Percentiles rank a stretch among this genome's conserved stretches.
Evolutionary conservation across 2,113 vertebrate species (phyloP).

Genomic region (Anguilla japonica): DNA sequence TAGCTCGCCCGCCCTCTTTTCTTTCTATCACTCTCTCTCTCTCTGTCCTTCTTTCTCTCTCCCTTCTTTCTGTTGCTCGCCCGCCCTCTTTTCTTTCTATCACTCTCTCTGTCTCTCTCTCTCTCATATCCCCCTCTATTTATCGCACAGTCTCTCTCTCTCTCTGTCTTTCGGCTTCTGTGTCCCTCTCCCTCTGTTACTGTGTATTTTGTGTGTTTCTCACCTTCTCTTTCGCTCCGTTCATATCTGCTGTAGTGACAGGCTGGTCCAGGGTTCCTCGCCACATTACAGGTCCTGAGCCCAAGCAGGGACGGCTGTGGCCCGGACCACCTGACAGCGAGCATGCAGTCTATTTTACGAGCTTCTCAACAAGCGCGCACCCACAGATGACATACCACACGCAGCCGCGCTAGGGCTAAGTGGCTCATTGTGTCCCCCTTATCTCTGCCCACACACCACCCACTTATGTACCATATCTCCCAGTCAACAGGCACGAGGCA

Average conservation of each 20-base stretch:
- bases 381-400: background rate
- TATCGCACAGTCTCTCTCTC: background rate
- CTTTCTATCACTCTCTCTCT: conserved; percentile 31
- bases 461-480: background rate
- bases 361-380: conserved; percentile 24
- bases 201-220: background rate
- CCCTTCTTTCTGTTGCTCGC: conserved; percentile 68
- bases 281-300: background rate
- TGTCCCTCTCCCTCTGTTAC: conserved; percentile 61
- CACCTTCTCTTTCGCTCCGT: background rate
- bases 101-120: conserved; percentile 26
- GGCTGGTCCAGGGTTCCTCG: conserved; percentile 58
- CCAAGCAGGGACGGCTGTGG: background rate
- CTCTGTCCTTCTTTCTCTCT: background rate
- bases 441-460: background rate
- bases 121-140: background rate
- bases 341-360: conserved; percentile 36
- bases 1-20: conserved; percentile 61
- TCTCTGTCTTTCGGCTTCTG: background rate
- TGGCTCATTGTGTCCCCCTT: background rate
- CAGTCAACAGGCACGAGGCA: conserved; percentile 18
- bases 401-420: background rate
- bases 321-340: conserved; percentile 9
- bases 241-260: conserved; percentile 64
- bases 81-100: conserved; percentile 31